Conservation (phyloP, 2,888 invertebrate species). For the Sarcophaga rosellei region DNA sequence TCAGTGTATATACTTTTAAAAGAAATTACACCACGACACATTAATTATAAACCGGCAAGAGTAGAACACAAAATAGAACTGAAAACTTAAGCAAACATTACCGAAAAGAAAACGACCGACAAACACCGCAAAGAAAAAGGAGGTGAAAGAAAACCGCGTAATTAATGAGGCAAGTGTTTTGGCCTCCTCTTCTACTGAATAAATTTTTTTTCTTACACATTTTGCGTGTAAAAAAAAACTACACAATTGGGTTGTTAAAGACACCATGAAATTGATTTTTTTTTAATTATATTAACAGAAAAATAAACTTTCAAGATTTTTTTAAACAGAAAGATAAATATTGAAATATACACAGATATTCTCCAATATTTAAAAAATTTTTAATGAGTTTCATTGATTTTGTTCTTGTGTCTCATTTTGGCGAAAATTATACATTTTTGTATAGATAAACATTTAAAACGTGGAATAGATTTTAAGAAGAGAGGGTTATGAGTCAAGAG, state of each 20-base stretch:
- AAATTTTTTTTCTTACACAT: not conserved
- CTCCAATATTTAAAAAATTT: not conserved
- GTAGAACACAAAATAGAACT: not conserved
- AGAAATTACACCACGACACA: conserved; percentile 2
- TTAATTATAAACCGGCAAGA: conserved; percentile 19
- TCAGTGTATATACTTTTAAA: conserved; percentile 24
- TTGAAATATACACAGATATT: conserved; percentile 5
- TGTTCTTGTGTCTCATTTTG: no score
- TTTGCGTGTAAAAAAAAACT: conserved; percentile 23
- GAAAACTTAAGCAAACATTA: conserved; percentile 11
- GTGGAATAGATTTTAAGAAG: no score
- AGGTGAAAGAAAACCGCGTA: conserved; percentile 29
- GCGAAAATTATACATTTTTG: no score
- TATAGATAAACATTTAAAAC: no score
- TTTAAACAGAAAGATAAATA: not conserved
- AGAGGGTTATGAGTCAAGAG: no score
- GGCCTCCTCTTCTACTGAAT: no score
- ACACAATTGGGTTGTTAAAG: conserved; percentile 38
- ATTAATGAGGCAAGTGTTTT: conserved; percentile 31
- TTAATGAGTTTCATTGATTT: not conserved
- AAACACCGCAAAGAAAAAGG: not conserved
- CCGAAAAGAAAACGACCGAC: not conserved
- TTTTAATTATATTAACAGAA: no score
- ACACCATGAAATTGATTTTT: conserved; percentile 10
- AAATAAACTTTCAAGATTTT: no score